Percentiles rank a stretch among this genome's conserved stretches.
Conservation (phyloP, 2,797 vertebrate genomes). For the Enteromius trimaculatus region DNA sequence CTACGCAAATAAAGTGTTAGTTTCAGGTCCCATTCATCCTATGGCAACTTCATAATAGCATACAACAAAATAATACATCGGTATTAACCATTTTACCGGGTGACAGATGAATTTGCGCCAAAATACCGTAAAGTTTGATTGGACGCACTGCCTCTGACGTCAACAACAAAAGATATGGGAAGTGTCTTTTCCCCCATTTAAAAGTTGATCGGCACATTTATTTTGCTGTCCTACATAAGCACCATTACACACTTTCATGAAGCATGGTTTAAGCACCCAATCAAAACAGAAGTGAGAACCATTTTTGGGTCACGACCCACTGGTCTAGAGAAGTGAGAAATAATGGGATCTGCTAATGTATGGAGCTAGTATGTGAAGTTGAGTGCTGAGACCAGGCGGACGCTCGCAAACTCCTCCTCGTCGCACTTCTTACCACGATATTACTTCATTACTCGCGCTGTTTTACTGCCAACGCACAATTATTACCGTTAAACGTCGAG, state of each 20-base stretch:
- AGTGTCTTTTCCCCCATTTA: background rate
- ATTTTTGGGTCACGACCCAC: background rate
- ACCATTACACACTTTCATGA: background rate
- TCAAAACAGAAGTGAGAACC: background rate
- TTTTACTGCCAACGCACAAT: background rate
- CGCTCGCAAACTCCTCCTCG: conserved; percentile 39
- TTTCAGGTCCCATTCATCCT: too few relatives aligned
- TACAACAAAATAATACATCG: background rate
- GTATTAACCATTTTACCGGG: background rate
- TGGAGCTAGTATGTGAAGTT: conserved; percentile 62
- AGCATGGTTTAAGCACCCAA: background rate
- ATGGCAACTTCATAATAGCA: background rate
- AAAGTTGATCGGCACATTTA: conserved; percentile 6
- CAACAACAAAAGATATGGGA: conserved; percentile 32
- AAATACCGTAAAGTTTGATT: conserved; percentile 32
- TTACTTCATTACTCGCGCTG: conserved; percentile 14
- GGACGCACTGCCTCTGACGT: conserved; percentile 14
- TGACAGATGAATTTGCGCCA: conserved; percentile 40
- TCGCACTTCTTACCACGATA: conserved; percentile 1
- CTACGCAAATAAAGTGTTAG: background rate
- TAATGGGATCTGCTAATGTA: background rate
- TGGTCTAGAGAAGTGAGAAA: conserved; percentile 4
- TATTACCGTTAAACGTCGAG: background rate
- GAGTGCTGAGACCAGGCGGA: conserved; percentile 70
- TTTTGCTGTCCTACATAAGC: background rate